phyloP scores from a whole-genome alignment of 92 coral and sea anemone genomes.

The Phymanthus crucifer region DNA sequence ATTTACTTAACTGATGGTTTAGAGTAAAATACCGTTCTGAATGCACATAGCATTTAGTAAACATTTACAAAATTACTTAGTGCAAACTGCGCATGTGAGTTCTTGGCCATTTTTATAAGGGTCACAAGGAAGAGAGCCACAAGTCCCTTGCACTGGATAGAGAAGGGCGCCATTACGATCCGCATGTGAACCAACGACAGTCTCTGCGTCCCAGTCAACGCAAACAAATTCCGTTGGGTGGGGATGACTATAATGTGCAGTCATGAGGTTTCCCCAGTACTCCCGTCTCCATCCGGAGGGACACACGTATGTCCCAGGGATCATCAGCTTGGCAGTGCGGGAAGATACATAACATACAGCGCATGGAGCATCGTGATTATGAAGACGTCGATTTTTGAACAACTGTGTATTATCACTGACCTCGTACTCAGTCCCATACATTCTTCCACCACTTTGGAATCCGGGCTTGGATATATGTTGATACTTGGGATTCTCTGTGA shows the following conservation, averaged over 20 bases:
- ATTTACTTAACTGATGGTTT: too few species aligned
- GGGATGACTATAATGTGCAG: constrained; percentile 35
- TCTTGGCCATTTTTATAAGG: too few species aligned
- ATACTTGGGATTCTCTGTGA: constrained; percentile 52
- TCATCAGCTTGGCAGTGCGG: constrained; percentile 69
- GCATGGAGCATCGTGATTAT: constrained; percentile 70
- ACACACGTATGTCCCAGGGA: constrained; percentile 74
- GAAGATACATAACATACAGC: constrained; percentile 64
- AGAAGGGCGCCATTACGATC: constrained; percentile 53
- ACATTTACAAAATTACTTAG: too few species aligned
- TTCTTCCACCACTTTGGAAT: constrained; percentile 26
- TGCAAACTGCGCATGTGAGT: too few species aligned
- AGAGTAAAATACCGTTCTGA: too few species aligned
- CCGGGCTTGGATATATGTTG: constrained; percentile 32
- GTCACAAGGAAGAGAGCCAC: constrained; percentile 50
- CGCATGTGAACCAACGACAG: constrained; percentile 17
- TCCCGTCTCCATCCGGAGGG: constrained; percentile 80
- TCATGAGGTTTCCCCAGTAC: constrained; percentile 67
- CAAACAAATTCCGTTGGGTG: constrained; percentile 42
- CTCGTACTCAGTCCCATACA: constrained; percentile 72
- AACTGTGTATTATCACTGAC: constrained; percentile 20
- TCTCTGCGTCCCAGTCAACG: constrained; percentile 54
- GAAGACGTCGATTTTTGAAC: constrained; percentile 6
- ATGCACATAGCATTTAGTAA: too few species aligned
- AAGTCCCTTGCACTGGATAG: constrained; percentile 46